A percentile compares a stretch with the other conserved stretches of the same genome.
Evolutionary conservation across 2,113 vertebrate genomes (phyloP).

Genomic region (Heterochromis multidens): DNA sequence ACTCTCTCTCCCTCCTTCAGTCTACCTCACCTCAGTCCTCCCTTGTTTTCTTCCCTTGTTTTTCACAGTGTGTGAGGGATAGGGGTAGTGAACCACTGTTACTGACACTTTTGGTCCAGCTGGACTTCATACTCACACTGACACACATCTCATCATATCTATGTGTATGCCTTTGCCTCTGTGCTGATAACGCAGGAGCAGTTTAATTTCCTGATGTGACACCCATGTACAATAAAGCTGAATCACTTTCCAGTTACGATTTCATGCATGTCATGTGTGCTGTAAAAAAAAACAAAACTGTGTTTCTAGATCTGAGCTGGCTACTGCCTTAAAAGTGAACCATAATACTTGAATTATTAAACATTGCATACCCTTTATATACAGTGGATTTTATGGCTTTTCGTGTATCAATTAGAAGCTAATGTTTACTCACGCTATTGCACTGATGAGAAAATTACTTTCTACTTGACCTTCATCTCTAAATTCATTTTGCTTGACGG

Average conservation of each 20-base stretch:
- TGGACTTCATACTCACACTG: not conserved
- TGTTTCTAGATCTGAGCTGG: not conserved
- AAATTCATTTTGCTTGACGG: not conserved
- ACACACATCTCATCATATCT: not conserved
- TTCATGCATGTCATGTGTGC: not conserved
- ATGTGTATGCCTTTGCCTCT: not conserved
- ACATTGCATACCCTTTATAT: not conserved
- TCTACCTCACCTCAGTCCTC: not conserved
- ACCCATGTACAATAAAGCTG: not conserved
- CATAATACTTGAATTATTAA: not conserved
- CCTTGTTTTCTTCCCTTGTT: not conserved
- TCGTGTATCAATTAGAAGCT: not conserved
- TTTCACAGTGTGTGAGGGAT: not conserved
- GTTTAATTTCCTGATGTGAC: constrained; percentile 32
- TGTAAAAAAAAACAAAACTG: not conserved
- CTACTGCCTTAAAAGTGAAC: not conserved
- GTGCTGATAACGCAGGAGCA: not conserved
- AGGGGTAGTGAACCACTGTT: not conserved
- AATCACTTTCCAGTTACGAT: not conserved
- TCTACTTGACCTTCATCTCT: constrained; percentile 11
- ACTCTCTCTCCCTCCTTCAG: not conserved
- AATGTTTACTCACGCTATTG: not conserved
- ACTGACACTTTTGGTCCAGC: not conserved
- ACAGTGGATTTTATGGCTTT: not conserved
- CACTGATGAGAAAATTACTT: not conserved